phyloP scores from a whole-genome alignment of 2,888 invertebrate species.

The Homarus gammarus region DNA sequence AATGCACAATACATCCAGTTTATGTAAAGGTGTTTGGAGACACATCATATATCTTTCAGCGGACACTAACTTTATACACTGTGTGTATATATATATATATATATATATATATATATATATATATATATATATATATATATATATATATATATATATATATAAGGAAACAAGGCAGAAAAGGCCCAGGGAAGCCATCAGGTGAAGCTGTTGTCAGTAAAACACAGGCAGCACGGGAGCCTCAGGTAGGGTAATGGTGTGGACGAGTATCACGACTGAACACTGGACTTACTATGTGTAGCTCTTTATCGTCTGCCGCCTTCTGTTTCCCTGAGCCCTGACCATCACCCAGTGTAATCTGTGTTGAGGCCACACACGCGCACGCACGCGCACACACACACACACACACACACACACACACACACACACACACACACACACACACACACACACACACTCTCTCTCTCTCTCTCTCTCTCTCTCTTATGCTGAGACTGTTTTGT shows the following conservation, averaged over 20 bases:
- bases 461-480: too few species aligned
- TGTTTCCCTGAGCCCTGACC: not conserved
- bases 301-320: not conserved
- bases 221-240: not conserved
- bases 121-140: too few species aligned
- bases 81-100: too few species aligned
- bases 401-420: not conserved
- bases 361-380: not conserved
- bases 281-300: not conserved
- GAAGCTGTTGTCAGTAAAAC: not conserved
- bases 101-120: too few species aligned
- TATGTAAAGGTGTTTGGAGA: too few species aligned
- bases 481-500: too few species aligned
- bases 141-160: too few species aligned
- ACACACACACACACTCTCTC: not conserved
- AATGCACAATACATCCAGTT: too few species aligned
- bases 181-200: not conserved
- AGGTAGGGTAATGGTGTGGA: not conserved
- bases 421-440: not conserved
- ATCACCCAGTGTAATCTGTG: not conserved
- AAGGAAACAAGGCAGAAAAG: too few species aligned
- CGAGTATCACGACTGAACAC: not conserved
- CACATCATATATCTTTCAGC: too few species aligned
- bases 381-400: slow-evolving; percentile 2
- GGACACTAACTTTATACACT: too few species aligned